Percentiles rank a stretch among this genome's conserved stretches.
phyloP scores from a whole-genome alignment of 2,797 vertebrate genomes.

The Passerculus sandwichensis region DNA sequence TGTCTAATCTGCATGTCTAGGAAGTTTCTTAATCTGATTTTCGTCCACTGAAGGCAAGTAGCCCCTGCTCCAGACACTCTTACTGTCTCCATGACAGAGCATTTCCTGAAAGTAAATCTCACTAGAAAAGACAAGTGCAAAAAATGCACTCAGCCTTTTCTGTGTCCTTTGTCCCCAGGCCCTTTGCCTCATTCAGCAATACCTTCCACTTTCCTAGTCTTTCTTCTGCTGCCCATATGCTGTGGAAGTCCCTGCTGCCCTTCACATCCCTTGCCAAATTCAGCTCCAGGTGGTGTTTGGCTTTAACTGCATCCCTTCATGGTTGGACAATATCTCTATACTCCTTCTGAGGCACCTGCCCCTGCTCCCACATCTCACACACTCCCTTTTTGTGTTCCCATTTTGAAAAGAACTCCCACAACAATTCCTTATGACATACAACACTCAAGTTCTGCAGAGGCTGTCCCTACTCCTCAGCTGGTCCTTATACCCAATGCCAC shows the following conservation, averaged over 20 bases:
- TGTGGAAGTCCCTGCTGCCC: background rate
- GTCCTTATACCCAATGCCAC: background rate
- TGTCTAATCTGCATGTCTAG: background rate
- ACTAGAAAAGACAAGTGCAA: background rate
- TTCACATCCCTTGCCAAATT: background rate
- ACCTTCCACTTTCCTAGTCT: background rate
- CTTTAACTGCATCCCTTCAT: background rate
- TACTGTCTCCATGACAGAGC: accelerated
- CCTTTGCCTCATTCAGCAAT: background rate
- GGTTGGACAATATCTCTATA: background rate
- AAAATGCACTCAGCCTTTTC: background rate
- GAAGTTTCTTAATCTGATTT: background rate
- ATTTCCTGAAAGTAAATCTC: background rate
- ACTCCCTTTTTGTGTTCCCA: background rate
- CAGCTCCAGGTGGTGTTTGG: background rate
- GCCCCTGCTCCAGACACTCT: background rate
- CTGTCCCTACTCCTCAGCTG: background rate
- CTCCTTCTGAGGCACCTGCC: background rate
- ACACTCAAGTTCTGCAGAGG: background rate
- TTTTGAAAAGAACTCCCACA: background rate
- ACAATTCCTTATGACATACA: background rate
- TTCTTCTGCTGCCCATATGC: background rate
- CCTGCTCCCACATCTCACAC: background rate
- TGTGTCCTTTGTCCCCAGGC: background rate
- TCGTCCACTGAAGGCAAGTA: background rate